phyloP scores from a whole-genome alignment of 2,113 vertebrate species.

The Ranitomeya variabilis region DNA sequence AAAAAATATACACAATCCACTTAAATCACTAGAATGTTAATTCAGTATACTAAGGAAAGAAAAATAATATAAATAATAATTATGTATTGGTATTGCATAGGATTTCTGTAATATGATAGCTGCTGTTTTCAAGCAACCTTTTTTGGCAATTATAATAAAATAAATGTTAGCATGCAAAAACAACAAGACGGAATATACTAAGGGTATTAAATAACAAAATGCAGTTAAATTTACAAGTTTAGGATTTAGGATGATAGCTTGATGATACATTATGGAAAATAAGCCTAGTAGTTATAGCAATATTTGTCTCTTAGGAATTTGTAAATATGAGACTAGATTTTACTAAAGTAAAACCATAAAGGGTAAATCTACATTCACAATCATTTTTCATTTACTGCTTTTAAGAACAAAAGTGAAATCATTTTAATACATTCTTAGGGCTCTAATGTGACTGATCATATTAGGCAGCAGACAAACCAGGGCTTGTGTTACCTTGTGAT shows the following conservation, averaged over 20 bases:
- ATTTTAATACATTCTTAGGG: too few species aligned
- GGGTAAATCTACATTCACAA: not conserved
- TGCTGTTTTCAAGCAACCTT: not conserved
- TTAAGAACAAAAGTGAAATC: not conserved
- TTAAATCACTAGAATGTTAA: conserved; percentile 31
- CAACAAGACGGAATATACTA: not conserved
- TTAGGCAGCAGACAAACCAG: too few species aligned
- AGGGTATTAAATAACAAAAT: not conserved
- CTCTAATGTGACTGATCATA: too few species aligned
- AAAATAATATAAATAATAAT: not conserved
- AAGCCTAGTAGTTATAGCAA: not conserved
- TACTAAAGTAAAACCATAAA: not conserved
- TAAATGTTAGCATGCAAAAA: not conserved
- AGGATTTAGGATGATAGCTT: not conserved
- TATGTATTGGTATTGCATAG: not conserved
- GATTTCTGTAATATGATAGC: not conserved
- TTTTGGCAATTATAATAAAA: conserved; percentile 1
- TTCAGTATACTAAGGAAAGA: not conserved
- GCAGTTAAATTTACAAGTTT: not conserved
- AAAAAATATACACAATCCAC: conserved; percentile 56
- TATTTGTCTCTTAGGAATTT: not conserved
- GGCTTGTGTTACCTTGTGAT: too few species aligned
- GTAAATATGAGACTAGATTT: not conserved
- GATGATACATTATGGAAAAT: not conserved
- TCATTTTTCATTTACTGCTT: not conserved